Conservation (phyloP, 2,888 invertebrate species). For the Morpho achilles region DNA sequence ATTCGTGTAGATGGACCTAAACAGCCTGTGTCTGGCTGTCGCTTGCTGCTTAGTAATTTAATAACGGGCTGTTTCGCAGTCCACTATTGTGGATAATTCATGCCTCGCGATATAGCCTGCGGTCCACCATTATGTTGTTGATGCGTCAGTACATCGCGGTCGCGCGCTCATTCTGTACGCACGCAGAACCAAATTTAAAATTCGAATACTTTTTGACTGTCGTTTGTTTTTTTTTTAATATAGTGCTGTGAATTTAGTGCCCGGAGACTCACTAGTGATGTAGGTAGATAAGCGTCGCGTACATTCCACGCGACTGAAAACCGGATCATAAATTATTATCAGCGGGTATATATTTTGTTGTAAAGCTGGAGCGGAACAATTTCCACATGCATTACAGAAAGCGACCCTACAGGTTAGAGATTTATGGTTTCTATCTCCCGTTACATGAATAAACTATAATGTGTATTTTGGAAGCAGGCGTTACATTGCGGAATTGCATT, state of each 20-base stretch:
- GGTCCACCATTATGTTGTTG: constrained; percentile 46
- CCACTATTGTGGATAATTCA: constrained; percentile 56
- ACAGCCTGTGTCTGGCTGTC: constrained; percentile 27
- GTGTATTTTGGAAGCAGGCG: too few relatives aligned
- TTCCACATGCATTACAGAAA: constrained; percentile 78
- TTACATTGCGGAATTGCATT: too few relatives aligned
- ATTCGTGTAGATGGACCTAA: not conserved
- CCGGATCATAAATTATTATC: constrained; percentile 40
- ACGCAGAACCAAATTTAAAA: constrained; percentile 28
- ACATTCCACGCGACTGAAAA: constrained; percentile 14
- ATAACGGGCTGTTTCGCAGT: constrained; percentile 54
- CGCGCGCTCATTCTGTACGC: constrained; percentile 47
- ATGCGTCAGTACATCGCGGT: constrained; percentile 43
- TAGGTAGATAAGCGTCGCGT: constrained; percentile 27
- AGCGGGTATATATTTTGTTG: constrained; percentile 43
- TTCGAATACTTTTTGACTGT: constrained; percentile 7
- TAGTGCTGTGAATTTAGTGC: constrained; percentile 25
- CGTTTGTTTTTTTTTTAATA: constrained; percentile 28
- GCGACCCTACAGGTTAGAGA: constrained; percentile 69
- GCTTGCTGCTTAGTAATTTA: constrained; percentile 59
- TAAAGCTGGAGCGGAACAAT: constrained; percentile 75
- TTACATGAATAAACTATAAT: not conserved
- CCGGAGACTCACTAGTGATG: constrained; percentile 24
- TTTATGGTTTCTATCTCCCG: not conserved
- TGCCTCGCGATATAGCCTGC: constrained; percentile 48